These are phyloP conservation scores for Loriculus beryllinus DNA, from an alignment of 2,797 vertebrate species.

Conservation along the genomic window DNA sequence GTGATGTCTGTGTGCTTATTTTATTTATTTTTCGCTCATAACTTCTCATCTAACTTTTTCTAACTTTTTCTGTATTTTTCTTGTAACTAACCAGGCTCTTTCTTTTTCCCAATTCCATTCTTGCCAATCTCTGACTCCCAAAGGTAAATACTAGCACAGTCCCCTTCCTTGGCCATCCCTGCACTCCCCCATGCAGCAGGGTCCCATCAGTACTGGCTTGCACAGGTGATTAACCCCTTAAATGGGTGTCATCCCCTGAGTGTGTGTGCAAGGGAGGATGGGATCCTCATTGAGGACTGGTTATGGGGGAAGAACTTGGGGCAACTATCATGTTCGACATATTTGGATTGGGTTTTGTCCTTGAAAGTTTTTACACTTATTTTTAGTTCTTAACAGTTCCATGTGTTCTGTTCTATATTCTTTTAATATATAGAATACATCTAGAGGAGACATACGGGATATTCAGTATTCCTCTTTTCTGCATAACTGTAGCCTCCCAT, in stretches of 20 bases:
- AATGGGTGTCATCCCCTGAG: not conserved
- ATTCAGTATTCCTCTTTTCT: not conserved
- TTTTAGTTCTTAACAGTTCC: not conserved
- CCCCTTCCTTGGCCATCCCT: not conserved
- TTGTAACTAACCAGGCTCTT: not conserved
- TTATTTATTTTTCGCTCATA: not conserved
- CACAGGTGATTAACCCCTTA: not conserved
- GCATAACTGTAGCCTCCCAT: not conserved
- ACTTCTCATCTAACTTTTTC: too few species aligned
- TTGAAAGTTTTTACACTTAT: not conserved
- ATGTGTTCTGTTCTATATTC: not conserved
- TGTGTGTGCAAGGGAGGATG: rapidly evolving
- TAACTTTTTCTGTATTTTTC: rapidly evolving
- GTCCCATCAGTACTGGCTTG: not conserved
- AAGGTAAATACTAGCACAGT: not conserved
- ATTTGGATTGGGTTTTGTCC: not conserved
- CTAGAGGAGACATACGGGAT: not conserved
- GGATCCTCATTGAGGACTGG: not conserved
- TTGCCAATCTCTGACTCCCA: not conserved
- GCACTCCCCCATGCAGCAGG: rapidly evolving
- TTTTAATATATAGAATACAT: not conserved
- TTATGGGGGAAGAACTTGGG: not conserved
- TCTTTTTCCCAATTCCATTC: not conserved
- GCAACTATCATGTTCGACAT: not conserved
- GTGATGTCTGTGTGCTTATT: not conserved